Evolutionary conservation across 2,888 invertebrate species (phyloP), one percentile per base, ranked within the genome.

Genomic region (Dryococelus australis): DNA sequence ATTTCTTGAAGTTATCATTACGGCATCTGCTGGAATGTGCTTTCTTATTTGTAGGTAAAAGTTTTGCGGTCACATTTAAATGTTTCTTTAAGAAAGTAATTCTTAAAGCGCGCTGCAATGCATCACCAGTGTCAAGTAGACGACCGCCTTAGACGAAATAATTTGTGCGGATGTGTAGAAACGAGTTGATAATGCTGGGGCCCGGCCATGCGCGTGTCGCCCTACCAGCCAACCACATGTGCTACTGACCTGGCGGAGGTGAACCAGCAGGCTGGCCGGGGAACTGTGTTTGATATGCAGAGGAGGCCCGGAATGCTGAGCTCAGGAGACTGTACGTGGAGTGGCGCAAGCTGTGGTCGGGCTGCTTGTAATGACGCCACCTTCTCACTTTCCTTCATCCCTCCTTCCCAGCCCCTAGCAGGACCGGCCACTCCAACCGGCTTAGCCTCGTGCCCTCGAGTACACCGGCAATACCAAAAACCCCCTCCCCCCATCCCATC

Each of bases 301-400:
- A 65, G 65, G 65, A 16, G 65, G 65, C n/a, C 8, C 65, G 65
- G 65, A 65, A 65, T 65, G 65, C 24, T 8, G 65, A 65, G 65
- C 65, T 65, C 65, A 65, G 16, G 65, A 65, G 65, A n/a, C 1
- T 16, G 24, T 20, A 65, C 65, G 12, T 65, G 65, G 65, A 65
- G 65, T 65, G 65, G 65, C 65, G 65, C 13, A 65, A 20, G 65
- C 65, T 65, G 65, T 20, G 65, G 65, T 53, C 28, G 43, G n/a
- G 35, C 43, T 6, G 26, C 8, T 35, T 86, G 24, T 43, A 27
- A 26, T 12, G 85, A 47, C 53, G 13, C 65, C 86, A 80, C 79
- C 27, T 81, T 85, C 85, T 85, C 85, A 43, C 86, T 28, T 81
- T 86, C 47, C 26, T 6, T 35, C 51, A 0, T 24, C 65, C 20